phyloP scores from a whole-genome alignment of 2,888 invertebrate species.

The Ptilodon capucinus region DNA sequence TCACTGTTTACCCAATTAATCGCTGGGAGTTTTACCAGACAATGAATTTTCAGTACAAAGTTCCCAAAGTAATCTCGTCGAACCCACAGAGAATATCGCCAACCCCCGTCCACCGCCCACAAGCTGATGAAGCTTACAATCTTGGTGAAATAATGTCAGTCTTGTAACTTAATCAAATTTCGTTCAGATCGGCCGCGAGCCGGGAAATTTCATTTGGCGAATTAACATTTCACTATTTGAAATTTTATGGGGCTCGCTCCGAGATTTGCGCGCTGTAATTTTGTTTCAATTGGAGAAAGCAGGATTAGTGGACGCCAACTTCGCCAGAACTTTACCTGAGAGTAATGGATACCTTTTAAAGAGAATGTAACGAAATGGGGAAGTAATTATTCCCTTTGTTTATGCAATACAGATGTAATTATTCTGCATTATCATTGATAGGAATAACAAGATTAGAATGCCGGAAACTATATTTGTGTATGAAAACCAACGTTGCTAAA shows the following conservation, averaged over 20 bases:
- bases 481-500: no score
- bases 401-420: not conserved
- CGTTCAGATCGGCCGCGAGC: slow-evolving; percentile 55
- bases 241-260: slow-evolving; percentile 57
- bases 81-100: slow-evolving; percentile 30
- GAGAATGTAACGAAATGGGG: not conserved
- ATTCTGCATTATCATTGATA: no score
- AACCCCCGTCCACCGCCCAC: slow-evolving; percentile 33
- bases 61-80: slow-evolving; percentile 49
- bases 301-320: slow-evolving; percentile 24
- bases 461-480: no score
- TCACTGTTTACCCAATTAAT: slow-evolving; percentile 25
- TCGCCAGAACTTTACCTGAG: slow-evolving; percentile 4
- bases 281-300: slow-evolving; percentile 28
- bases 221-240: slow-evolving; percentile 73
- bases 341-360: not conserved
- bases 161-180: slow-evolving; percentile 77
- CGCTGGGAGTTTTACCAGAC: slow-evolving; percentile 33
- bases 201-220: slow-evolving; percentile 66
- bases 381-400: not conserved
- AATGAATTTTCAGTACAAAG: slow-evolving; percentile 52
- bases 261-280: slow-evolving; percentile 49
- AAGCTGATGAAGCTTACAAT: slow-evolving; percentile 34
- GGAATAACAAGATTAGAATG: no score
- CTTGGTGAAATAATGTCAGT: slow-evolving; percentile 63